phyloP scores from a whole-genome alignment of 1,140 invertebrate genomes.

The Aphaenogaster ashmeadi region DNA sequence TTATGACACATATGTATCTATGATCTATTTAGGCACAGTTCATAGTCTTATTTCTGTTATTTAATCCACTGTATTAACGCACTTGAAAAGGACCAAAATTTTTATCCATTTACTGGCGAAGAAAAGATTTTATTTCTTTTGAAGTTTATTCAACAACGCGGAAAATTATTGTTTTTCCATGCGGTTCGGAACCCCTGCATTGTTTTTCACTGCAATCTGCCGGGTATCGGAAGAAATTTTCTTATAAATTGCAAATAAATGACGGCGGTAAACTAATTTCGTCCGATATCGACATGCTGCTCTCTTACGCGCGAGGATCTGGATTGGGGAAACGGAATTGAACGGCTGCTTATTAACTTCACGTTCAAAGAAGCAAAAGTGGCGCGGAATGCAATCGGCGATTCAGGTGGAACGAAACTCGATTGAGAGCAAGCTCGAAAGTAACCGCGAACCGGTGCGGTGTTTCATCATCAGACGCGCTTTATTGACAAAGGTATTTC shows the following conservation, averaged over 20 bases:
- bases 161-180: slow-evolving; percentile 16
- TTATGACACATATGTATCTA: no score
- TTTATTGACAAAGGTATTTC: slow-evolving; percentile 56
- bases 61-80: no score
- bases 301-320: background rate
- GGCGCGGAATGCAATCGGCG: slow-evolving; percentile 34
- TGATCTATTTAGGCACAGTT: no score
- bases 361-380: slow-evolving; percentile 27
- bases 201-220: slow-evolving; percentile 18
- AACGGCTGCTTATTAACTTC: slow-evolving; percentile 63
- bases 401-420: slow-evolving; percentile 56
- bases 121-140: background rate
- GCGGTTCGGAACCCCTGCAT: background rate
- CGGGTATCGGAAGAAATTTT: slow-evolving; percentile 31
- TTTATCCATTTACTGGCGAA: no score
- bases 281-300: slow-evolving; percentile 16
- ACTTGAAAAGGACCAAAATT: no score
- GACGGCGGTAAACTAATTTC: slow-evolving; percentile 36
- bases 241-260: slow-evolving; percentile 38
- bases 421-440: slow-evolving; percentile 32
- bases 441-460: background rate
- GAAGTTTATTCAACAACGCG: slow-evolving; percentile 4
- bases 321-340: slow-evolving; percentile 28
- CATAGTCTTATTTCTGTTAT: no score
- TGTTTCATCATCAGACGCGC: slow-evolving; percentile 18